Conservation (phyloP, 2,797 vertebrate genomes). For the Taenioides sp. region DNA sequence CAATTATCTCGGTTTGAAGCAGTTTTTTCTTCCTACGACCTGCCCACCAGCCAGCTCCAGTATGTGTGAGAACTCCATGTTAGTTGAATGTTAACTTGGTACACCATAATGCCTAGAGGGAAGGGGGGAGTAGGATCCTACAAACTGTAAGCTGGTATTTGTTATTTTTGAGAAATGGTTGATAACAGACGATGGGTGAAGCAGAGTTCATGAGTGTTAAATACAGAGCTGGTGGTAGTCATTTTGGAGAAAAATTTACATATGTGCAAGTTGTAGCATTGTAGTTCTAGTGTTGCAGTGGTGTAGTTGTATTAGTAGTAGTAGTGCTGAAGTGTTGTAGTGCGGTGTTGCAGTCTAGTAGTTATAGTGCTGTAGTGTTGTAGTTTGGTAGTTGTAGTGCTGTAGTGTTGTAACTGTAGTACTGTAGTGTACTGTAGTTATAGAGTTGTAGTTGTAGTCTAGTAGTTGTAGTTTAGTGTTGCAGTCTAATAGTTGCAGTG, state of each 20-base stretch:
- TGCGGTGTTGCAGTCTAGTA: too few species aligned
- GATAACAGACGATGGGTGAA: conserved; percentile 20
- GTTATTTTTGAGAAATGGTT: background rate
- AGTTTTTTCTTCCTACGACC: background rate
- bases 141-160: background rate
- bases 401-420: too few species aligned
- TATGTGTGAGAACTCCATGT: background rate
- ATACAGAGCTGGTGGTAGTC: background rate
- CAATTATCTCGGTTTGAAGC: conserved; percentile 39
- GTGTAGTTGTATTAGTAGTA: too few species aligned
- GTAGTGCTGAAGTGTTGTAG: too few species aligned
- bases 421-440: too few species aligned
- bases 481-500: too few species aligned
- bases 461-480: too few species aligned
- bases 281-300: too few species aligned
- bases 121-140: background rate
- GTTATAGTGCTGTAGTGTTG: too few species aligned
- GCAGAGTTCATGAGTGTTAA: conserved; percentile 15
- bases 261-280: background rate
- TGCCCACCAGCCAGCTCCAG: conserved; percentile 8
- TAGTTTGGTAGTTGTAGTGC: too few species aligned
- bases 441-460: too few species aligned
- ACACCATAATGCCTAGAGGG: background rate
- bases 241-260: background rate
- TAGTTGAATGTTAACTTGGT: background rate